Percentiles rank a stretch among this genome's conserved stretches.
phyloP scores from a whole-genome alignment of 2,113 vertebrate genomes.

The Oreochromis spilurus region DNA sequence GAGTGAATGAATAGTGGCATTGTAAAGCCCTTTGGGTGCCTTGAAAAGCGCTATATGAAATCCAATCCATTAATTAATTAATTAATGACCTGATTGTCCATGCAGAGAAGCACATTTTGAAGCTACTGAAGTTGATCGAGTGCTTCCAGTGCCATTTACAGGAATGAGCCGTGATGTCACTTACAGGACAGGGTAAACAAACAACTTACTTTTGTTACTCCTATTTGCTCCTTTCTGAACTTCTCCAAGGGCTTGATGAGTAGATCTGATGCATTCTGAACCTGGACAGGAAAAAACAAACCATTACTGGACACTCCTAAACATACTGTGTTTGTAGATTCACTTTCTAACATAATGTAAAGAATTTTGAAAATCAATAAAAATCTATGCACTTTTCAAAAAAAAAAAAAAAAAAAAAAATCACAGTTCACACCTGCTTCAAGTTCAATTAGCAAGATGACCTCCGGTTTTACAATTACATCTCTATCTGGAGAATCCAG shows the following conservation, averaged over 20 bases:
- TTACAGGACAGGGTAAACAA: background rate
- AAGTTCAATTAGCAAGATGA: background rate
- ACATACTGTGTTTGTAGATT: background rate
- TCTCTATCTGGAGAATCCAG: slow-evolving; percentile 11
- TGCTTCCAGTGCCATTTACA: background rate
- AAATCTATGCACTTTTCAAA: background rate
- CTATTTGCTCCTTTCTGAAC: slow-evolving; percentile 94
- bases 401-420: too few relatives aligned
- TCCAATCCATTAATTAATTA: too few relatives aligned
- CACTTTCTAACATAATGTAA: background rate
- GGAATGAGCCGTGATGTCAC: background rate
- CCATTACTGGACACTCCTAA: background rate
- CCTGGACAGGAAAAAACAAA: slow-evolving; percentile 63
- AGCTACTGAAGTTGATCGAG: background rate
- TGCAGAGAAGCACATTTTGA: background rate
- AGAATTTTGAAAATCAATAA: rapidly evolving
- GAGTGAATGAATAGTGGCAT: too few relatives aligned
- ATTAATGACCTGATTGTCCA: background rate
- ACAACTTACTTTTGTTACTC: slow-evolving; percentile 86
- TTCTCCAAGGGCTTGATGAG: slow-evolving; percentile 95
- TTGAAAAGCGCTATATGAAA: too few relatives aligned
- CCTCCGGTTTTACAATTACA: background rate
- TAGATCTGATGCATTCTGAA: slow-evolving; percentile 92
- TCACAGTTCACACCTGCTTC: background rate
- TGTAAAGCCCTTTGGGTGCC: too few relatives aligned